These are phyloP conservation scores for Erebia aethiops DNA, from an alignment of 2,888 invertebrate species.

Conservation along the genomic window DNA sequence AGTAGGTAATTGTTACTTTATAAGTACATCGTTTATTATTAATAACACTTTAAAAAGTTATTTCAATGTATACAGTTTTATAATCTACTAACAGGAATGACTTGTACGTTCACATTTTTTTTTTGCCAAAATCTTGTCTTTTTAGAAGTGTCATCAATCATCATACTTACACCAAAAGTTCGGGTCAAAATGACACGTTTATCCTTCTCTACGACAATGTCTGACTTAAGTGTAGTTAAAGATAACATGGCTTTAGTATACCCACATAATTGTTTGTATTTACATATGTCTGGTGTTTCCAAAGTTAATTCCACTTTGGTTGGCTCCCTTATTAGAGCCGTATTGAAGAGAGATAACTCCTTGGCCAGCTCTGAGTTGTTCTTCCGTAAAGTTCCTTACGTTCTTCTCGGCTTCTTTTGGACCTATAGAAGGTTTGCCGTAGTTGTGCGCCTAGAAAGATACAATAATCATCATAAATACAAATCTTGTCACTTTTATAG, in stretches of 20 bases:
- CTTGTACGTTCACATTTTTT: conserved; percentile 21
- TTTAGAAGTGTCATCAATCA: conserved; percentile 9
- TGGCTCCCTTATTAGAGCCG: conserved; percentile 99
- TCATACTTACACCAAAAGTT: not conserved
- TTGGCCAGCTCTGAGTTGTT: conserved; percentile 96
- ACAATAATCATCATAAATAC: not conserved
- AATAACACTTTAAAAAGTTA: conserved; percentile 8
- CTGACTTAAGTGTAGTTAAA: conserved; percentile 26
- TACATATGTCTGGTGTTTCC: conserved; percentile 99
- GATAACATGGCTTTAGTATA: conserved; percentile 14
- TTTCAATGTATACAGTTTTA: not conserved
- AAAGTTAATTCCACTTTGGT: conserved; percentile 97
- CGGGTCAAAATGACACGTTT: conserved; percentile 11
- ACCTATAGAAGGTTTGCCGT: conserved; percentile 94
- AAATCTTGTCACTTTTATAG: too few relatives aligned
- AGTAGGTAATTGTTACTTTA: conserved; percentile 20
- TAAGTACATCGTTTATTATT: conserved; percentile 32
- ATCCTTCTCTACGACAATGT: conserved; percentile 28
- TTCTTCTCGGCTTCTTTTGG: conserved; percentile 98
- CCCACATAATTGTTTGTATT: conserved; percentile 35
- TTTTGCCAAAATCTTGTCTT: conserved; percentile 3
- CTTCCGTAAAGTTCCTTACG: conserved; percentile 95
- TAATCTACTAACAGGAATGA: conserved; percentile 28
- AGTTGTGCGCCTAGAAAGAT: conserved; percentile 87
- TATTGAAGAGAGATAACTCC: conserved; percentile 97